Base-by-base conservation (phyloP, 2,888 invertebrate species). In the Apoda limacodes region DNA sequence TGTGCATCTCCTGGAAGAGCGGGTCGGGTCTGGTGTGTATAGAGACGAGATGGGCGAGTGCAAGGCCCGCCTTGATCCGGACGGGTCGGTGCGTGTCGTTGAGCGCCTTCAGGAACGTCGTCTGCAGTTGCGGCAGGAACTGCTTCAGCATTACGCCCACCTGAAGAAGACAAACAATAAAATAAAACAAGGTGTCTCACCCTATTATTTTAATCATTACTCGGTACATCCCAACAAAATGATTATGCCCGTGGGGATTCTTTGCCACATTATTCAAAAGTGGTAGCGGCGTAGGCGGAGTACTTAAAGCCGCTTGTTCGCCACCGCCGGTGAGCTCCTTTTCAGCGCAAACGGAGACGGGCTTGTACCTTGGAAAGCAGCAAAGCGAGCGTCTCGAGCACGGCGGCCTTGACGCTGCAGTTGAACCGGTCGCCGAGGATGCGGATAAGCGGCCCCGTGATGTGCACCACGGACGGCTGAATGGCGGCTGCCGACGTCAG, bases 41-140 rank as follows among this genome's bases (percentile, higher is more conserved):
- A 13, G 89, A 83, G 39, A 96, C 93, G 7, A 98, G 83, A 62
- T 93, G 88, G 42, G 94, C 88, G 13, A 98, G 82, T 29, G 97
- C 98, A 28, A 83, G 82, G 1, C 93, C 96, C 5, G 97, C 94
- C 76, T 92, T 92, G 46, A 98, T 83, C 37, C 98, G 85, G 10
- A 98, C 97, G 41, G 86, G 83, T 34, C 96, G 84, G 66, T 91
- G 91, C 13, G 90, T 86, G 69, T 99, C 99, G 61, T 92, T 90
- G 32, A 98, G 82, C 3, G 98, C 93, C 76, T 98, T 98, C 30
- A 98, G 84, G 80, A 99, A 98, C 10, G 98, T 98, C 2, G 98
- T 98, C 82, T 98, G 98, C 21, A 99, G 85, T 75, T 99, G 99
- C 2, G 99, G 98, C 53, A 98, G 83, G 82, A 99, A 99, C 64